Conservation (phyloP, 1,140 invertebrate genomes). For the Calephelis virginiensis region DNA sequence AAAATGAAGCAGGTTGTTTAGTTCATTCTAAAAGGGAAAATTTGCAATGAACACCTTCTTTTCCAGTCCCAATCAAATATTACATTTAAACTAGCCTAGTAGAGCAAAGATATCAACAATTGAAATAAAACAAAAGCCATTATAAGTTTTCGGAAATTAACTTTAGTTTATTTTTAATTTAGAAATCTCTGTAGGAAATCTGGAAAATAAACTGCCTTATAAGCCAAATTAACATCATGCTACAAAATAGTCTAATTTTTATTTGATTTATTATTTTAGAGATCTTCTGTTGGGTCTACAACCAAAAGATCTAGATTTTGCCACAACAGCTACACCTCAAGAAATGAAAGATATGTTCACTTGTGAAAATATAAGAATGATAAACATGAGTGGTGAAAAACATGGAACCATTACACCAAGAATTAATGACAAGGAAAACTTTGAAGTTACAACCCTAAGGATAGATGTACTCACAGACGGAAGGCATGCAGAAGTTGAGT, state of each 20-base stretch:
- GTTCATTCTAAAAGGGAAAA: no score
- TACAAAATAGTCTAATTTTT: neutral
- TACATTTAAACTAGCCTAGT: no score
- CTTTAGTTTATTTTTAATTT: no score
- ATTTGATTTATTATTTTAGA: slow-evolving; percentile 64
- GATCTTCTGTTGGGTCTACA: slow-evolving; percentile 93
- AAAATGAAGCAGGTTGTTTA: no score
- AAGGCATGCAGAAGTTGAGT: slow-evolving; percentile 95
- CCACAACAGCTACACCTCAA: slow-evolving; percentile 96
- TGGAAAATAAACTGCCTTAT: no score
- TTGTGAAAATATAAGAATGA: slow-evolving; percentile 91
- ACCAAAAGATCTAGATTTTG: slow-evolving; percentile 98
- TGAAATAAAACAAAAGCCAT: no score
- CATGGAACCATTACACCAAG: slow-evolving; percentile 99
- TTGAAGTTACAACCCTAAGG: slow-evolving; percentile 95
- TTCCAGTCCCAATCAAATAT: no score
- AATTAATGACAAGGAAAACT: slow-evolving; percentile 97
- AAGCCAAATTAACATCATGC: no score
- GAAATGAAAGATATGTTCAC: slow-evolving; percentile 98
- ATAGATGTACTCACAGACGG: slow-evolving; percentile 97
- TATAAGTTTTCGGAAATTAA: no score
- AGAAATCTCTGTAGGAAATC: no score
- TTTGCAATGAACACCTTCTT: no score
- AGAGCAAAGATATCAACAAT: no score
- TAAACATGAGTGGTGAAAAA: slow-evolving; percentile 96